phyloP scores from a whole-genome alignment of 2,888 invertebrate genomes.

The Eupithecia dodoneata region DNA sequence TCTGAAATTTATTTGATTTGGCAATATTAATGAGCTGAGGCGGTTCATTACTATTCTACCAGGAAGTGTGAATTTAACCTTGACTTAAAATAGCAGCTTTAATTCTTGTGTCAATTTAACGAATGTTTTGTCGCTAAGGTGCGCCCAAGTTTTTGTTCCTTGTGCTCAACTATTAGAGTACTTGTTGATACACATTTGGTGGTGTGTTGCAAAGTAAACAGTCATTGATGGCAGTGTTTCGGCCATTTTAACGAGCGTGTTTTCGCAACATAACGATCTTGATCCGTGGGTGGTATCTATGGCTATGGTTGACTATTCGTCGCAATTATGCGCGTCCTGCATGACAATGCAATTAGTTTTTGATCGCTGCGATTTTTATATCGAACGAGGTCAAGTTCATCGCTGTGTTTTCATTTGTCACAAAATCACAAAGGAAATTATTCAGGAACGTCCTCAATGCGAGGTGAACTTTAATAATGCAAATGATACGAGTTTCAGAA shows the following conservation, averaged over 20 bases:
- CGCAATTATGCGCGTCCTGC: conserved; percentile 64
- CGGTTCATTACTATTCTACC: conserved; percentile 30
- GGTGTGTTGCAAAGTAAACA: conserved; percentile 15
- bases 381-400: conserved; percentile 23
- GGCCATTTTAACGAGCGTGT: conserved; percentile 41
- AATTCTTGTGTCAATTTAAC: conserved; percentile 17
- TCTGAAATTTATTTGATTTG: conserved; percentile 17
- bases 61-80: conserved; percentile 33
- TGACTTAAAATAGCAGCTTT: conserved; percentile 24
- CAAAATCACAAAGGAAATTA: conserved; percentile 5
- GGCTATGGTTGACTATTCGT: conserved; percentile 59
- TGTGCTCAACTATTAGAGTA: neutral
- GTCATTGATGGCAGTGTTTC: conserved; percentile 39
- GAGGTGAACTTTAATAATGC: conserved; percentile 12
- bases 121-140: conserved; percentile 11
- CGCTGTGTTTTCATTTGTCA: conserved; percentile 3
- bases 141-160: conserved; percentile 6
- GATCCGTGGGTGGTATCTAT: conserved; percentile 55
- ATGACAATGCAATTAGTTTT: conserved; percentile 25
- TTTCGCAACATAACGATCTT: conserved; percentile 50
- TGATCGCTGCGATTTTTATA: conserved; percentile 7
- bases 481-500: neutral
- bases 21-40: conserved; percentile 19
- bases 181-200: neutral
- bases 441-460: conserved; percentile 9